Conservation (phyloP, 2,888 invertebrate species). For the Drosophila tanythrix region DNA sequence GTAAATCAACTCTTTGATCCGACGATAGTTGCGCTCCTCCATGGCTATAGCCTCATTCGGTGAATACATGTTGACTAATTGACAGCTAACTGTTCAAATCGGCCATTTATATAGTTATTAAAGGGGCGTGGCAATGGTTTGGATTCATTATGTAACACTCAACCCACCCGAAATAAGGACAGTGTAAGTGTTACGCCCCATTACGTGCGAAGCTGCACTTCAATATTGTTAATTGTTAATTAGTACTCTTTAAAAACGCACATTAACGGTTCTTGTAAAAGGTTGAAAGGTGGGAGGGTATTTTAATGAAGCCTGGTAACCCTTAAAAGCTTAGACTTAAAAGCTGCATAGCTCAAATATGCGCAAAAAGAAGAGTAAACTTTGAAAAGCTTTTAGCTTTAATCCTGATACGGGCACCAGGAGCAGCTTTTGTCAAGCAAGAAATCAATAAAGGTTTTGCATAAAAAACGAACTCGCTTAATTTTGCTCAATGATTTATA, state of each 20-base stretch:
- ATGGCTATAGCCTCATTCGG: conserved; percentile 43
- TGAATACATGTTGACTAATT: conserved; percentile 73
- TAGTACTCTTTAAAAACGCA: conserved; percentile 13
- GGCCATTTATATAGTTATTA: conserved; percentile 64
- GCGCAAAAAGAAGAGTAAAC: no score
- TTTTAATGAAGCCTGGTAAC: background rate
- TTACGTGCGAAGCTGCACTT: conserved; percentile 65
- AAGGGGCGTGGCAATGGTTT: conserved; percentile 40
- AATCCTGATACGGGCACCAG: background rate
- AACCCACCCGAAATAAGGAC: conserved; percentile 6
- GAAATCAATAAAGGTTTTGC: background rate
- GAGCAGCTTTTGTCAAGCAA: background rate
- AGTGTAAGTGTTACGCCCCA: conserved; percentile 51
- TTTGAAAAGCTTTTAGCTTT: background rate
- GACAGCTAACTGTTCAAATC: conserved; percentile 39
- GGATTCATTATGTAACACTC: conserved; percentile 54
- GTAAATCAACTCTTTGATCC: conserved; percentile 67
- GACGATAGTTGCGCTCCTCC: conserved; percentile 62
- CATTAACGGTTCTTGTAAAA: conserved; percentile 12
- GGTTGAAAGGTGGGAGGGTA: background rate
- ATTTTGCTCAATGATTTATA: conserved; percentile 76
- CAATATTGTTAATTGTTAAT: conserved; percentile 57
- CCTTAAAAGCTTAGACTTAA: background rate
- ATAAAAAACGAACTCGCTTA: conserved; percentile 8
- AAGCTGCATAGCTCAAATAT: background rate